Evolutionary conservation across 1,140 invertebrate genomes (phyloP).

Genomic region (Watersipora subatra): DNA sequence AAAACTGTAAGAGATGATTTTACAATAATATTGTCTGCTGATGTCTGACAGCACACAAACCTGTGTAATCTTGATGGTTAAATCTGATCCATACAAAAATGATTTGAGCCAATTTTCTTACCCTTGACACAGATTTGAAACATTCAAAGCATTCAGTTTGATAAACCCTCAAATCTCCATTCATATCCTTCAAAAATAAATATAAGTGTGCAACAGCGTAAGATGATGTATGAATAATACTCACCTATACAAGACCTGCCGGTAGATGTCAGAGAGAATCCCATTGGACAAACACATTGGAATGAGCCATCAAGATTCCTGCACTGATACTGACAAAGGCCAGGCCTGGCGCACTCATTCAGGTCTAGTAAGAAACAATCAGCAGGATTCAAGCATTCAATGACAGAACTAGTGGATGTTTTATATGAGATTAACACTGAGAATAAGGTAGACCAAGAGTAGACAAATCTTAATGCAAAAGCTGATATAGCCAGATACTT

Average conservation of each 20-base stretch:
- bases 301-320: constrained; percentile 47
- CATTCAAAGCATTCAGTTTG: too few relatives aligned
- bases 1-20: too few relatives aligned
- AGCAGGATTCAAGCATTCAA: not conserved
- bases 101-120: too few relatives aligned
- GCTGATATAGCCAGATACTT: not conserved
- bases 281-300: constrained; percentile 51
- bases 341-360: constrained; percentile 46
- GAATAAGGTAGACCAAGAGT: not conserved
- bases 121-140: too few relatives aligned
- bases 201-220: too few relatives aligned
- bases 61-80: too few relatives aligned
- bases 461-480: not conserved
- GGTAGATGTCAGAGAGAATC: constrained; percentile 46
- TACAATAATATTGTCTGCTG: too few relatives aligned
- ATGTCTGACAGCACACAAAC: too few relatives aligned
- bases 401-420: not conserved
- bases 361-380: constrained; percentile 40
- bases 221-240: too few relatives aligned
- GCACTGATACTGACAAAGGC: constrained; percentile 48
- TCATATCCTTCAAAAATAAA: too few relatives aligned
- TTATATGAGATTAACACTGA: not conserved
- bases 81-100: too few relatives aligned
- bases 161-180: too few relatives aligned
- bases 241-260: constrained; percentile 48